These are phyloP conservation scores for Aphelinus atriplicis DNA, from an alignment of 1,140 invertebrate species.

Conservation along the genomic window DNA sequence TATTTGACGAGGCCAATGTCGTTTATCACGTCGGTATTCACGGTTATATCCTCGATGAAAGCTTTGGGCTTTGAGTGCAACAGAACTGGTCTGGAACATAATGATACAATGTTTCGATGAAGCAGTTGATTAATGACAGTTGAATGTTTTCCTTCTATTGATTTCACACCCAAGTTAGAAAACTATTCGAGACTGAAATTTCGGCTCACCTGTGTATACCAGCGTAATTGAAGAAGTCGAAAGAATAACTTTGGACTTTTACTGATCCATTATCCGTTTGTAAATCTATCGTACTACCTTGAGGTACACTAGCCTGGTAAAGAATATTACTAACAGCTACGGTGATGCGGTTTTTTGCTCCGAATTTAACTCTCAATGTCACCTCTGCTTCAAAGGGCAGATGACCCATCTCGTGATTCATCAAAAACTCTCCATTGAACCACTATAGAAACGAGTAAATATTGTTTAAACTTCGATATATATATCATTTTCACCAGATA, in stretches of 20 bases:
- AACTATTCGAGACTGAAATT: not conserved
- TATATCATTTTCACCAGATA: not conserved
- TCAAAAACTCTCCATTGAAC: conserved; percentile 84
- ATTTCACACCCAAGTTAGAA: not conserved
- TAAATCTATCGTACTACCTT: conserved; percentile 76
- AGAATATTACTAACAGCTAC: conserved; percentile 96
- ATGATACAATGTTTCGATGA: too few relatives aligned
- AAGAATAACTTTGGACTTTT: conserved; percentile 83
- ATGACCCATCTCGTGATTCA: conserved; percentile 93
- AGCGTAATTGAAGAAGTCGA: conserved; percentile 99
- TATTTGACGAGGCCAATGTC: conserved; percentile 68
- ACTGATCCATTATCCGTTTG: conserved; percentile 73
- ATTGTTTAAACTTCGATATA: not conserved
- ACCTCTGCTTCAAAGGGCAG: conserved; percentile 93
- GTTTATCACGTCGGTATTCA: conserved; percentile 76
- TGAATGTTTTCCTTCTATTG: not conserved
- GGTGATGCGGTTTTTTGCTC: conserved; percentile 82
- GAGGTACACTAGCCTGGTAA: conserved; percentile 82
- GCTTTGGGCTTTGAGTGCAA: conserved; percentile 86
- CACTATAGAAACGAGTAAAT: conserved; percentile 66
- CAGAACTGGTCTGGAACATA: conserved; percentile 72
- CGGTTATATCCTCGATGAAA: conserved; percentile 86
- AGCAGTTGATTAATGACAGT: too few relatives aligned
- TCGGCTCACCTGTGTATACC: conserved; percentile 83
- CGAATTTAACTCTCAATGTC: conserved; percentile 73